Conservation (phyloP, 2,888 invertebrate genomes). For the Apodemia zela region DNA sequence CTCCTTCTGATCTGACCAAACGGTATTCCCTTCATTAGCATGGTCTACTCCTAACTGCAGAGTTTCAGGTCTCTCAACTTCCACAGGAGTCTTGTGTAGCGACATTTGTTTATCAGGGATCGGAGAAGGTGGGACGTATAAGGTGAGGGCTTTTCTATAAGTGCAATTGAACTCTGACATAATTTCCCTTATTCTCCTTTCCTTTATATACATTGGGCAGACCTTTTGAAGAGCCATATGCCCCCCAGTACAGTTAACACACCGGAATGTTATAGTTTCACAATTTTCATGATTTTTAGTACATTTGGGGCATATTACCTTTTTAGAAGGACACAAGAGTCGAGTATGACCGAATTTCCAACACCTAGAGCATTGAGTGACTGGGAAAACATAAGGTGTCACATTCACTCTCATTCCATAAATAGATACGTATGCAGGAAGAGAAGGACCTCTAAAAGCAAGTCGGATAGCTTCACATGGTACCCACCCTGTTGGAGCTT, state of each 20-base stretch:
- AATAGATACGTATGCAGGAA: conserved; percentile 26
- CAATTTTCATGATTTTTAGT: conserved; percentile 26
- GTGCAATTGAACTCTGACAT: neutral
- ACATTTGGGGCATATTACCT: conserved; percentile 31
- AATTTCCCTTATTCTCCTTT: neutral
- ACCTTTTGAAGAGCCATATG: neutral
- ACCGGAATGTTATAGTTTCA: conserved; percentile 6
- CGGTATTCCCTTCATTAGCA: neutral
- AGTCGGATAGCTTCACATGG: conserved; percentile 25
- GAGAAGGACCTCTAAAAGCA: conserved; percentile 24
- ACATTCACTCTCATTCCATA: conserved; percentile 23
- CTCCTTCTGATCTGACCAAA: neutral
- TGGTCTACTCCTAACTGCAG: neutral
- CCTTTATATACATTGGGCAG: neutral
- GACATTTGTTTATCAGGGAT: neutral
- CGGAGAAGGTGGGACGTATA: neutral
- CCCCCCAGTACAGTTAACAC: neutral
- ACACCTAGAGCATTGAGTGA: too few species aligned
- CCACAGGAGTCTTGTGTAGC: neutral
- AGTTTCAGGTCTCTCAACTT: neutral
- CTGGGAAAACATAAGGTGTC: conserved; percentile 29
- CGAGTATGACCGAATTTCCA: too few species aligned
- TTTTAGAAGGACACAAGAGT: too few species aligned
- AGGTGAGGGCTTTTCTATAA: neutral
- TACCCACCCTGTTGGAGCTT: neutral